A percentile compares a stretch with the other conserved stretches of the same genome.
These are phyloP conservation scores for Neoascia interrupta DNA, from an alignment of 2,888 invertebrate species.

Conservation along the genomic window DNA sequence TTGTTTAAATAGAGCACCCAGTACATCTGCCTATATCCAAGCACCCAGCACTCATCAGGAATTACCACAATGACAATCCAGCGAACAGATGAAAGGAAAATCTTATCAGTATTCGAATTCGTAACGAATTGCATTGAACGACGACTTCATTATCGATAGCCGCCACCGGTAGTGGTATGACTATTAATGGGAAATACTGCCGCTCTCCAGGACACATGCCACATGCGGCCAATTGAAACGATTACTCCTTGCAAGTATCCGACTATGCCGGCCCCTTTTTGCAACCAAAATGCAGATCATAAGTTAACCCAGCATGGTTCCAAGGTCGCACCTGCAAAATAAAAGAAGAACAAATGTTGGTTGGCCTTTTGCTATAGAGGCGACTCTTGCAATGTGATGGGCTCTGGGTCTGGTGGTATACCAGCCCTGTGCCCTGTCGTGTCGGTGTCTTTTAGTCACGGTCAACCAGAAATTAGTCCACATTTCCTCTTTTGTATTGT, in stretches of 20 bases:
- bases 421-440: background rate
- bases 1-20: too few relatives aligned
- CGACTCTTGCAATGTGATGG: conserved; percentile 10
- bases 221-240: conserved; percentile 34
- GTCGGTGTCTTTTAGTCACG: conserved; percentile 68
- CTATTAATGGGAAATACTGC: conserved; percentile 25
- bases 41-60: conserved; percentile 1
- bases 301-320: conserved; percentile 51
- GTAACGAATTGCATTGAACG: conserved; percentile 26
- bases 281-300: conserved; percentile 56
- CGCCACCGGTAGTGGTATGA: conserved; percentile 11
- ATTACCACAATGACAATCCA: conserved; percentile 17
- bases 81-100: conserved; percentile 13
- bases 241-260: background rate
- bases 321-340: conserved; percentile 63
- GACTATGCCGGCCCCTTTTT: conserved; percentile 36
- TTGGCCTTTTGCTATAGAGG: conserved; percentile 6
- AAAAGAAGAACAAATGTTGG: conserved; percentile 19
- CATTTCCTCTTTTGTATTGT: conserved; percentile 58
- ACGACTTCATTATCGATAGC: conserved; percentile 26
- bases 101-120: conserved; percentile 35
- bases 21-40: conserved; percentile 32
- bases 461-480: conserved; percentile 69
- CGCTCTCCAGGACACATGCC: conserved; percentile 51
- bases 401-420: background rate